Evolutionary conservation across 2,888 invertebrate genomes (phyloP), one percentile per base, ranked within the genome.

Genomic region (Plagodis dolabraria): DNA sequence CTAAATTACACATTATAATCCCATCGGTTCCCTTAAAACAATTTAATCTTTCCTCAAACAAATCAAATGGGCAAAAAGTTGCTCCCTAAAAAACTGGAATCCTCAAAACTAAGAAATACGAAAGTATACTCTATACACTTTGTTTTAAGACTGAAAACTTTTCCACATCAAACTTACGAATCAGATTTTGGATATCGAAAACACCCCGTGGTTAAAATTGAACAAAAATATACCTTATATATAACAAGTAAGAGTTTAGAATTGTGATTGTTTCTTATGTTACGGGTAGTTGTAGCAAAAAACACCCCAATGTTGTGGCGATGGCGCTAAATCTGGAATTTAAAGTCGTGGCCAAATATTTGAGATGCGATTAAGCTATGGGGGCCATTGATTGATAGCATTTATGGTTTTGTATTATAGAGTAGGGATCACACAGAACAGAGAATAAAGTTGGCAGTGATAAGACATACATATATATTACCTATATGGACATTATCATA

Each of bases 301-400:
- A 65, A 50, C 50, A 50, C 68, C 60, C 57, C 48, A 55, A 56
- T 57, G 50, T 60, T 47, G 54, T 48, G 53, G 59, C 45, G 72
- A 65, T 77, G 81, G 82, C 82, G 86, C 86, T 83, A 86, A 88
- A 81, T 77, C 77, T 70, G 67, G 72, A 77, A 79, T 86, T 87
- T 82, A 81, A 84, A 80, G 74, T 75, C 72, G 68, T 70, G 69
- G 71, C 70, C 84, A 83, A 91, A 92, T 91, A 87, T 92, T 92
- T 91, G 89, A 72, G 75, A 75, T 80, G 75, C 83, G 89, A 91
- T 91, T 89, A 88, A 87, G 81, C 76, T 64, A 71, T 65, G 66
- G 73, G 74, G 74, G 65, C 70, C 11, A 71, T 69, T 87, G 90
- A 90, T 89, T 88, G 90, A 92, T 91, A 87, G 86, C 52, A 74